Base-by-base conservation (phyloP, 2,797 vertebrate species). In the Cirrhinus mrigala region DNA sequence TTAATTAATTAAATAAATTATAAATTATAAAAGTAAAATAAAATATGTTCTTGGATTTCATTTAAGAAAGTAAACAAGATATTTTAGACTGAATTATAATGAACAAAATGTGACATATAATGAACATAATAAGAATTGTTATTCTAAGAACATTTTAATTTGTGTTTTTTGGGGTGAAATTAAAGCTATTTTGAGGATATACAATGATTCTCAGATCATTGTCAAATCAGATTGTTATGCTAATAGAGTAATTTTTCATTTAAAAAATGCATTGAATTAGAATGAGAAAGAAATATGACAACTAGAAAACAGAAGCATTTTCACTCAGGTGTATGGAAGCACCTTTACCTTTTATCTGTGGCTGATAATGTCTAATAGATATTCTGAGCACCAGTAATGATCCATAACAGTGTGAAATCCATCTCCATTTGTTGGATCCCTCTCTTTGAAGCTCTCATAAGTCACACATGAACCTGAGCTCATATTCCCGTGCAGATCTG, bases 391-490 rank as follows among this genome's bases (percentile, higher is more conserved):
- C 20, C 46, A 16, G 44, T 75, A 37, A 52, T 75, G 15, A 52
- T 66, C 71, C 46, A 46, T 54, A 40, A 66, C 18, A 64, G 64
- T 24, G 40, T 27, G 3, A 74, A 50, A 74, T 74, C 54, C 24
- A n/a, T 54, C 27, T 83, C 54, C 22, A 75, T 74, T 50, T 82
- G 54, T 50, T 50, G 56, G 40, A n/a, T 50, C 4, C 4, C 11
- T 52, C n/a, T 74, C 81, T 82, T 33, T 82, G 81, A 82, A 71
- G 33, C 15, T 15, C 24, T 10, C 54, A 33, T 62, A 20, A 74
- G 12, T 82, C 68, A 5, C 33, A 46, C 37, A 8, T 6, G 1
- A 7, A 12, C 27, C 24, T 20, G 24, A 27, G 44, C 81, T 83
- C 46, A 20, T 83, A 24, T 44, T 50, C 22, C 70, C 6, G 6